Evolutionary conservation across 2,797 vertebrate genomes (phyloP).

Genomic region (Cirrhinus mrigala): DNA sequence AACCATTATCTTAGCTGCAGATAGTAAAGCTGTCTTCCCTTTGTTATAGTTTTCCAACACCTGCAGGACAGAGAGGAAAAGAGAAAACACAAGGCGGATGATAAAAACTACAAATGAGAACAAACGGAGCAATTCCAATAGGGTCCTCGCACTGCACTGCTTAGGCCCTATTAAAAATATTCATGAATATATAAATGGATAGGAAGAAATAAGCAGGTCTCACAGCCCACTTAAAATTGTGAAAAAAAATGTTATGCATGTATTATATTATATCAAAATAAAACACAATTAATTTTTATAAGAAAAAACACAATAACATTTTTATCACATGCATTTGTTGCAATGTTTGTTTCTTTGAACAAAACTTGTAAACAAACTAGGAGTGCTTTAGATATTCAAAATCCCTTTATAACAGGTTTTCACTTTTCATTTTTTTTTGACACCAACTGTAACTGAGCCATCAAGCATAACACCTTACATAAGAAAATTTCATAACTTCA

Average conservation of each 20-base stretch:
- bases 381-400: not conserved
- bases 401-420: not conserved
- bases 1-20: slow-evolving; percentile 98
- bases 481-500: not conserved
- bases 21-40: slow-evolving; percentile 96
- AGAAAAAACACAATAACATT: not conserved
- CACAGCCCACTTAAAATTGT: slow-evolving; percentile 1
- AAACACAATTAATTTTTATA: not conserved
- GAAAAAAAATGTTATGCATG: not conserved
- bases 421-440: not conserved
- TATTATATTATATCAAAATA: not conserved
- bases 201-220: slow-evolving; percentile 14
- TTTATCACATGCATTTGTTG: not conserved
- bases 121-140: too few relatives aligned
- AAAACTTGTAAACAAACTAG: not conserved
- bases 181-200: not conserved
- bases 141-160: too few relatives aligned
- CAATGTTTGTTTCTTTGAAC: not conserved
- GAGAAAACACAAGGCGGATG: not conserved
- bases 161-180: too few relatives aligned
- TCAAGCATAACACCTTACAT: not conserved
- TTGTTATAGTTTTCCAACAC: slow-evolving; percentile 99
- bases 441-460: not conserved
- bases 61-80: slow-evolving; percentile 68
- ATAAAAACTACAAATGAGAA: not conserved